phyloP scores from a whole-genome alignment of 23 tunicate species.

The Styela plicata region DNA sequence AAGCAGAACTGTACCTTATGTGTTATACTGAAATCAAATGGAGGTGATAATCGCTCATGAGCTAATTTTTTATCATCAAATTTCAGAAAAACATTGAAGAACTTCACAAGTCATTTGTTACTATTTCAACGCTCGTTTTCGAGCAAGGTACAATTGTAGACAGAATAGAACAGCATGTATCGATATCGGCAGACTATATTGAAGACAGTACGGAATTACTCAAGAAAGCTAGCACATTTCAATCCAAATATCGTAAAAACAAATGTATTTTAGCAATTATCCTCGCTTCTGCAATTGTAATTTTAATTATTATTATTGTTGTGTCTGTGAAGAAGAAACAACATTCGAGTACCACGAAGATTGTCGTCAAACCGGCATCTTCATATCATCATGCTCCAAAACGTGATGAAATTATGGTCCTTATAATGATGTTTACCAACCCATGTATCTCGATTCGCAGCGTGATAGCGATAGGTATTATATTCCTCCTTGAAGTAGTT shows the following conservation, averaged over 20 bases:
- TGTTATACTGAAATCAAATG: too few species aligned
- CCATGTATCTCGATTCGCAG: too few species aligned
- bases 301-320: constrained; percentile 50
- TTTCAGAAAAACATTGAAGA: constrained; percentile 54
- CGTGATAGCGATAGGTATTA: too few species aligned
- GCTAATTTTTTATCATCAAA: too few species aligned
- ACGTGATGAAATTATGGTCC: too few species aligned
- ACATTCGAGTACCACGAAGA: neutral
- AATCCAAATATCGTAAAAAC: constrained; percentile 83
- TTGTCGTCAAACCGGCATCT: neutral
- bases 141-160: constrained; percentile 85
- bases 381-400: neutral
- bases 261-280: constrained; percentile 41
- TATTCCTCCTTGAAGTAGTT: too few species aligned
- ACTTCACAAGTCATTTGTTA: constrained; percentile 59
- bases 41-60: too few species aligned
- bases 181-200: constrained; percentile 63
- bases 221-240: constrained; percentile 69
- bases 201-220: constrained; percentile 50
- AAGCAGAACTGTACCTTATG: too few species aligned
- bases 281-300: constrained; percentile 26
- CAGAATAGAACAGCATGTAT: constrained; percentile 60
- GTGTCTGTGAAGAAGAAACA: constrained; percentile 37
- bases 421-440: too few species aligned
- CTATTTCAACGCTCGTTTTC: constrained; percentile 60